phyloP scores from a whole-genome alignment of 2,113 vertebrate genomes.

The Willisornis vidua region DNA sequence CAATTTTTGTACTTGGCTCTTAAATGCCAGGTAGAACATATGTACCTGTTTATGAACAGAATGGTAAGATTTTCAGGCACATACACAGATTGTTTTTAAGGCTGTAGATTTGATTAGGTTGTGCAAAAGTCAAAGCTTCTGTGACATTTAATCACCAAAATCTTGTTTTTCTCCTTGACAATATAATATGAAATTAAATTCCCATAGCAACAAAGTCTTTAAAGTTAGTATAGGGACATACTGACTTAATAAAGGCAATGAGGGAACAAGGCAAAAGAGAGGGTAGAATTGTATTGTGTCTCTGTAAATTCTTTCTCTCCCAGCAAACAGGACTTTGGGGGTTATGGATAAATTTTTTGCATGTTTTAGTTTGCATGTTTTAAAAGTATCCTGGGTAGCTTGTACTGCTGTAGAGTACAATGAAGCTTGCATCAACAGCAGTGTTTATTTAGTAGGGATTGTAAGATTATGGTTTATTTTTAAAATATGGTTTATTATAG shows the following conservation, averaged over 20 bases:
- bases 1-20: not conserved
- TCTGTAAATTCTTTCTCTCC: conserved; percentile 33
- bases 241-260: conserved; percentile 49
- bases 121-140: conserved; percentile 31
- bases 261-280: not conserved
- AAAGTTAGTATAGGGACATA: conserved; percentile 7
- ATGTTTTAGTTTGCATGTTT: conserved; percentile 25
- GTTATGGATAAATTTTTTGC: conserved; percentile 26
- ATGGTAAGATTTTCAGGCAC: not conserved
- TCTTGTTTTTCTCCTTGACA: conserved; percentile 1
- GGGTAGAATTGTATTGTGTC: not conserved
- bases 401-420: not conserved
- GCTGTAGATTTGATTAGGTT: not conserved
- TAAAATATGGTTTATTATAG: not conserved
- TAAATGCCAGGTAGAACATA: not conserved
- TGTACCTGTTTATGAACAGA: not conserved
- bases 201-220: conserved; percentile 16
- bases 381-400: not conserved
- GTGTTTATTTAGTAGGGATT: conserved; percentile 27
- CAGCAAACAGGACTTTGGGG: conserved; percentile 22
- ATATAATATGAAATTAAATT: conserved; percentile 50
- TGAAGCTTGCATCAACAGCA: not conserved
- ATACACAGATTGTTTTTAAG: not conserved
- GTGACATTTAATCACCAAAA: conserved; percentile 29
- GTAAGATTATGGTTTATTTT: conserved; percentile 19